Conservation (phyloP, 2,797 vertebrate species). For the Pyrocephalus nanus region DNA sequence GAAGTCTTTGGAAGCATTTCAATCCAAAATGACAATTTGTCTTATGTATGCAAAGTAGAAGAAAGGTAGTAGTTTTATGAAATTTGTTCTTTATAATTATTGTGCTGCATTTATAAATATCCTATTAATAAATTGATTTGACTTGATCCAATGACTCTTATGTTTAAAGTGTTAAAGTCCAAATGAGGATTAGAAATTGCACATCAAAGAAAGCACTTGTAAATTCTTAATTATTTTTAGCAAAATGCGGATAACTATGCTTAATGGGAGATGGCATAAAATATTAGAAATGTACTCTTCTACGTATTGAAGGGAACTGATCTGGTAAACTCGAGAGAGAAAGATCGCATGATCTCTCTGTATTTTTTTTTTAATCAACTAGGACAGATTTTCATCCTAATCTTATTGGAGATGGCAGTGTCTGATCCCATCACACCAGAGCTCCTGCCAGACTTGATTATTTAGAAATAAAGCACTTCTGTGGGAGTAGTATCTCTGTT, state of each 20-base stretch:
- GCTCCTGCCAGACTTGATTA: slow-evolving; percentile 49
- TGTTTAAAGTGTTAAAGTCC: neutral
- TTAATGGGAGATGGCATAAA: slow-evolving; percentile 3
- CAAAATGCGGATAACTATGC: neutral
- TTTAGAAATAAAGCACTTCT: slow-evolving; percentile 42
- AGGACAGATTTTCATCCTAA: slow-evolving; percentile 41
- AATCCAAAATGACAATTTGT: neutral
- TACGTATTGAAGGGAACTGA: neutral
- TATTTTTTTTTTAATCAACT: neutral
- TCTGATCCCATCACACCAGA: slow-evolving; percentile 37
- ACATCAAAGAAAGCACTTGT: neutral
- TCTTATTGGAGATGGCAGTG: slow-evolving; percentile 37
- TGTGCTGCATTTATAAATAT: neutral
- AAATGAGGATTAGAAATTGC: neutral
- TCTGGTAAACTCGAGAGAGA: neutral
- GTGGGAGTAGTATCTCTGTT: neutral
- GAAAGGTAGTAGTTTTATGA: neutral
- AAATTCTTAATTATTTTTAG: slow-evolving; percentile 1
- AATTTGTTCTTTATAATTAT: neutral
- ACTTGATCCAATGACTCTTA: neutral
- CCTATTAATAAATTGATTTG: neutral
- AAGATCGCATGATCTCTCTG: neutral
- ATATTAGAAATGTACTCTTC: neutral
- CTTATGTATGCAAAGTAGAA: neutral
- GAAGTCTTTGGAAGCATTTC: neutral